phyloP scores from a whole-genome alignment of 2,797 vertebrate genomes.

The Picus viridis region DNA sequence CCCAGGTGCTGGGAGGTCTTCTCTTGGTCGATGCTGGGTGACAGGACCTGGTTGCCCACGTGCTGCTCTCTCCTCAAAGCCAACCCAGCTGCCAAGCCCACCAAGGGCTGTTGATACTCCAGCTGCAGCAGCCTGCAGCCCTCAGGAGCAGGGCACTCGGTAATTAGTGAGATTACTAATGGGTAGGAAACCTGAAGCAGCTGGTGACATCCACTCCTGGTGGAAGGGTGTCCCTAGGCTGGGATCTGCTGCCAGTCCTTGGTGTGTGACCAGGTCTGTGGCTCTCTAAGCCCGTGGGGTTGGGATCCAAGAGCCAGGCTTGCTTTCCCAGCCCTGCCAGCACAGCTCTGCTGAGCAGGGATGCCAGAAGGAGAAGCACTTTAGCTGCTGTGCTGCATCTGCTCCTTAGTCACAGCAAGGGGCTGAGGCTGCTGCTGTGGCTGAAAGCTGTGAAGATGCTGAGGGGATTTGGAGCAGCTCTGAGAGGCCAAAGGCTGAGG shows the following conservation, averaged over 20 bases:
- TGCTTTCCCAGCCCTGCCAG: background rate
- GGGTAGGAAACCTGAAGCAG: background rate
- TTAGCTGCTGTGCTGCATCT: background rate
- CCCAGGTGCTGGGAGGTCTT: background rate
- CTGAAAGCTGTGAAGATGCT: background rate
- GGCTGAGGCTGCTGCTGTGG: background rate
- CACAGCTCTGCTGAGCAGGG: background rate
- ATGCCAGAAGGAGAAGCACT: background rate
- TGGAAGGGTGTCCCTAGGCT: background rate
- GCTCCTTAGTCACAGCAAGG: background rate
- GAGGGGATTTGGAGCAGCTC: background rate
- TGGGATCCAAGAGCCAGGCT: background rate
- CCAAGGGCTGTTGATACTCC: background rate
- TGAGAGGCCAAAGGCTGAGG: background rate
- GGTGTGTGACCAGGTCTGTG: background rate
- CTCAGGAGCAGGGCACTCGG: background rate
- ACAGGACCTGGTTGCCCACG: background rate
- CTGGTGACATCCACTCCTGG: background rate
- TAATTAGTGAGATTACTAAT: background rate
- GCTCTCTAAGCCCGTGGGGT: background rate
- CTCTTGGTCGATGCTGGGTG: background rate
- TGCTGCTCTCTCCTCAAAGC: background rate
- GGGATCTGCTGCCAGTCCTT: background rate
- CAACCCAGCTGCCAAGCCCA: background rate
- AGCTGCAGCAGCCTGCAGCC: background rate